Conservation (phyloP, 2,797 vertebrate species). For the Potorous gilbertii region DNA sequence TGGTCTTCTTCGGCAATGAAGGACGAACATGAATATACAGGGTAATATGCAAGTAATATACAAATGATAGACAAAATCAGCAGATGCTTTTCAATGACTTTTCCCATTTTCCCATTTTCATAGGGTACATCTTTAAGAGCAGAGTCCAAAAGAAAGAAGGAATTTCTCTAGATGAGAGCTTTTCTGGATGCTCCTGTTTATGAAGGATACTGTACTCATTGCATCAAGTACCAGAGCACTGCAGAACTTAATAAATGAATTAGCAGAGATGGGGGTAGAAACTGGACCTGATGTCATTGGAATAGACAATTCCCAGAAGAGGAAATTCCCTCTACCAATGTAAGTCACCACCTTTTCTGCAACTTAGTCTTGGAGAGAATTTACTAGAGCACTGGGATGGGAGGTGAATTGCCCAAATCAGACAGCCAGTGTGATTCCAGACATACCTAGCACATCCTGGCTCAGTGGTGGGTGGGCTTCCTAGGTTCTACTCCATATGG, state of each 20-base stretch:
- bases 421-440: not conserved
- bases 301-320: not conserved
- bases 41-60: too few species aligned
- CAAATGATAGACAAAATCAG: too few species aligned
- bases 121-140: too few species aligned
- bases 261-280: not conserved
- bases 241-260: not conserved
- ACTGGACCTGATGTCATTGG: not conserved
- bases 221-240: not conserved
- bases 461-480: not conserved
- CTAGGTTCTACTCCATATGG: not conserved
- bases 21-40: too few species aligned
- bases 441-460: not conserved
- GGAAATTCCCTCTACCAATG: not conserved
- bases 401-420: not conserved
- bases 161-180: not conserved
- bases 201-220: not conserved
- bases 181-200: not conserved
- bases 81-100: too few species aligned
- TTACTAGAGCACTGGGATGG: not conserved
- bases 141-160: not conserved
- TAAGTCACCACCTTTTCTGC: not conserved
- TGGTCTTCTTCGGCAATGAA: too few species aligned
- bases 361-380: not conserved
- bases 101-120: too few species aligned